A percentile compares a stretch with the other conserved stretches of the same genome.
phyloP scores from a whole-genome alignment of 2,797 vertebrate species.

The Tenualosa thibaudeaui region DNA sequence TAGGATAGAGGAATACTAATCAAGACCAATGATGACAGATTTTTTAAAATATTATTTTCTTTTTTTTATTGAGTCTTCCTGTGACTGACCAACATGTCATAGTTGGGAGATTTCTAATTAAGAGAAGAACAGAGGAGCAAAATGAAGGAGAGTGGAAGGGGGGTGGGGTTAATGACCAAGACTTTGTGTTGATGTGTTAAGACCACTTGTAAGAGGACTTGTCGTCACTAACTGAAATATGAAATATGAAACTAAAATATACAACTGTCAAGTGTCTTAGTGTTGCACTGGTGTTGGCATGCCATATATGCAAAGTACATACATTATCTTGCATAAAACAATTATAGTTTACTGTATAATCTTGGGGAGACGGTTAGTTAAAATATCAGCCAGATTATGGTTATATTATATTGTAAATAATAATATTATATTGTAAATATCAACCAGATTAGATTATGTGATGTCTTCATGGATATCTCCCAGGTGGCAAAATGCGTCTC shows the following conservation, averaged over 20 bases:
- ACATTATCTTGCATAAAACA: background rate
- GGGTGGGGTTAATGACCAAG: background rate
- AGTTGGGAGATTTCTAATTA: no score
- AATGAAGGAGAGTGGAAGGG: no score
- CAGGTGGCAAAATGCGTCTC: background rate
- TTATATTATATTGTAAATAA: no score
- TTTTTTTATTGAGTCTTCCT: no score
- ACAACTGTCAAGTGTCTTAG: background rate
- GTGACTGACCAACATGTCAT: background rate
- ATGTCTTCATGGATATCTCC: background rate
- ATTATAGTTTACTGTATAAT: background rate
- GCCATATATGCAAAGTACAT: background rate
- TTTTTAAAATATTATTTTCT: no score
- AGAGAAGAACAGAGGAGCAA: background rate
- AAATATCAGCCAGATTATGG: background rate
- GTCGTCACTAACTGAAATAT: no score
- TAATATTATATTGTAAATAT: no score
- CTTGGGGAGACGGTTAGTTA: background rate
- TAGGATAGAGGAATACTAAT: background rate
- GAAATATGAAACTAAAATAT: background rate
- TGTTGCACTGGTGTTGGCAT: background rate
- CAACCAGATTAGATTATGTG: background rate
- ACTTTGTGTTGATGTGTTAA: background rate
- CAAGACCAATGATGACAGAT: background rate
- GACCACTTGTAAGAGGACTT: background rate